Percentiles rank a stretch among this genome's conserved stretches.
These are phyloP conservation scores for Catharus fuscescens DNA, from an alignment of 2,113 vertebrate species.

Conservation along the genomic window DNA sequence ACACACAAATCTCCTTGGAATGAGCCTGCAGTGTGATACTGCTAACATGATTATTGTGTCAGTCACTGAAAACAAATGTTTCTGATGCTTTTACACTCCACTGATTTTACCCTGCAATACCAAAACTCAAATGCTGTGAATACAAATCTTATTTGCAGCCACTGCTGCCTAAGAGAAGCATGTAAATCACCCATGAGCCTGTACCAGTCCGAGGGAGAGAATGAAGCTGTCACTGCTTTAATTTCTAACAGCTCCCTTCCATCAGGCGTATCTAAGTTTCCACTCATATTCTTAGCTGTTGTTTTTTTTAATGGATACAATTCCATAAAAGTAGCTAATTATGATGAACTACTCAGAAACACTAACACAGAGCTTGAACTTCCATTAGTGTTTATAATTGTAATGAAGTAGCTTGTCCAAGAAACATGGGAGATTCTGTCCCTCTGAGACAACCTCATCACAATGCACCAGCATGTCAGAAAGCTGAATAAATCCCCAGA, in stretches of 20 bases:
- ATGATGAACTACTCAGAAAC: neutral
- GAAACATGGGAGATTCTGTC: neutral
- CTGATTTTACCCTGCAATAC: neutral
- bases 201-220: slow-evolving; percentile 27
- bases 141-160: neutral
- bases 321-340: neutral
- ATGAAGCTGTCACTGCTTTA: slow-evolving; percentile 33
- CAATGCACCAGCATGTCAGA: neutral
- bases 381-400: neutral
- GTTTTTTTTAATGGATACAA: slow-evolving; percentile 43
- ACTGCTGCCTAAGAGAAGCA: slow-evolving; percentile 35
- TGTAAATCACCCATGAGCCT: neutral
- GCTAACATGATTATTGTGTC: neutral
- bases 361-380: neutral
- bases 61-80: neutral
- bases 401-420: neutral
- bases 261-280: slow-evolving; percentile 51
- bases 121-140: neutral
- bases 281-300: slow-evolving; percentile 63
- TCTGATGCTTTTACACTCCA: neutral
- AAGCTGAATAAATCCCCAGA: neutral
- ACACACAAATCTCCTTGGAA: neutral
- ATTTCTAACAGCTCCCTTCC: slow-evolving; percentile 22
- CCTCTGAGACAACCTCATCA: neutral
- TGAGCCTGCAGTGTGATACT: neutral